A percentile compares a stretch with the other conserved stretches of the same genome.
These are phyloP conservation scores for Protobothrops flavoviridis DNA, from an alignment of 2,113 vertebrate genomes.

Conservation along the genomic window DNA sequence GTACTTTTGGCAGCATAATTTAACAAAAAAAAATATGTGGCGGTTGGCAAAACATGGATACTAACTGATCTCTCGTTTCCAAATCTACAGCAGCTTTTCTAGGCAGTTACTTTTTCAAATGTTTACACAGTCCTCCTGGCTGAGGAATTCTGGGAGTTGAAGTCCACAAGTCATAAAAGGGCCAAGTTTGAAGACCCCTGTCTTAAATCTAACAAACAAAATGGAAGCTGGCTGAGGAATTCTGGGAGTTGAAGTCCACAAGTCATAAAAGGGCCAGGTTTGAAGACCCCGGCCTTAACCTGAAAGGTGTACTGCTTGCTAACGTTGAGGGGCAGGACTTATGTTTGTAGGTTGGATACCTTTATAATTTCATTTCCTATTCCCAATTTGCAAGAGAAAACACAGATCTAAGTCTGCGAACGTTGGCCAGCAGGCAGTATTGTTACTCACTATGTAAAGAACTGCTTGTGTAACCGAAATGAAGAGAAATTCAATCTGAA, in stretches of 20 bases:
- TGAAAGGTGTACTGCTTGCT: too few species aligned
- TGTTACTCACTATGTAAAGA: not conserved
- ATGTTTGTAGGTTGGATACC: not conserved
- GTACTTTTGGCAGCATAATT: not conserved
- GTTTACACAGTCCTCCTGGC: not conserved
- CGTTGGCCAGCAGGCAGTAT: not conserved
- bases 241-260: too few species aligned
- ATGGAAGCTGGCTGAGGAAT: too few species aligned
- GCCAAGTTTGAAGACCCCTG: too few species aligned
- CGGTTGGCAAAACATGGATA: slow-evolving; percentile 13
- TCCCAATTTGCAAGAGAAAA: not conserved
- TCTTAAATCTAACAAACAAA: too few species aligned
- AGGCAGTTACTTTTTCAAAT: not conserved
- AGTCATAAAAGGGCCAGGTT: too few species aligned
- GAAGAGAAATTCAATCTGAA: slow-evolving; percentile 1
- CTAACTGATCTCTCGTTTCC: not conserved
- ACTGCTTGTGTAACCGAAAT: not conserved
- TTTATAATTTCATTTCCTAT: not conserved
- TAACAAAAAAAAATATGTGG: slow-evolving; percentile 10
- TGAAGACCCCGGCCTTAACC: not conserved
- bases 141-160: too few species aligned
- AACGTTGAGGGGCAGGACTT: not conserved
- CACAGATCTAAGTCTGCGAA: not conserved
- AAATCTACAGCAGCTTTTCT: not conserved
- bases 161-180: too few species aligned